These are phyloP conservation scores for Thryonomys swinderianus DNA, from an alignment of 2,113 vertebrate species.

Conservation along the genomic window DNA sequence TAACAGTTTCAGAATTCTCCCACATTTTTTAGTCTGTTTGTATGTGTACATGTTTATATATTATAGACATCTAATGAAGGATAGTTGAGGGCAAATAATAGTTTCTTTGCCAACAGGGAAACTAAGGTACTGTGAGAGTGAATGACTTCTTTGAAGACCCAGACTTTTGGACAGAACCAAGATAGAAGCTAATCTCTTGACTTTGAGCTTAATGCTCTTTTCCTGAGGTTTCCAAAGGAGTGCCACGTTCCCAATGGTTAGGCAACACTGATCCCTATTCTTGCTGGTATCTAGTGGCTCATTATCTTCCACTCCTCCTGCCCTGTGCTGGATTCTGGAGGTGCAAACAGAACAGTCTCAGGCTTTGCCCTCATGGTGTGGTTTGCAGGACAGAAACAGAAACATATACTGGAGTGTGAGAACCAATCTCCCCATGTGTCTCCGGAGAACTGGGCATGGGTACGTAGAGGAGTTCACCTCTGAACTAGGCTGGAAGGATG, in stretches of 20 bases:
- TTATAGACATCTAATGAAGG: conserved; percentile 3
- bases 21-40: neutral
- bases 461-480: neutral
- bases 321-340: neutral
- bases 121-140: neutral
- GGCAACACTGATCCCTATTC: neutral
- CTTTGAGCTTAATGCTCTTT: conserved; percentile 1
- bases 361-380: neutral
- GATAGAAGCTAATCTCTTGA: neutral
- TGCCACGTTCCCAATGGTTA: neutral
- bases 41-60: neutral
- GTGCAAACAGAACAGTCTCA: neutral
- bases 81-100: neutral
- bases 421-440: neutral
- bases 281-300: neutral
- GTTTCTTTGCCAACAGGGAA: conserved; percentile 25
- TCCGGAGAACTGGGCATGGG: neutral
- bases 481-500: neutral
- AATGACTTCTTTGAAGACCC: conserved; percentile 16
- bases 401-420: neutral
- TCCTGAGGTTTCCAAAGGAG: neutral
- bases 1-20: conserved; percentile 67
- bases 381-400: conserved; percentile 6
- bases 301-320: neutral
- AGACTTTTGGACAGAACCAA: conserved; percentile 31